phyloP scores from a whole-genome alignment of 2,888 invertebrate genomes.

The Metallyticus violacea region DNA sequence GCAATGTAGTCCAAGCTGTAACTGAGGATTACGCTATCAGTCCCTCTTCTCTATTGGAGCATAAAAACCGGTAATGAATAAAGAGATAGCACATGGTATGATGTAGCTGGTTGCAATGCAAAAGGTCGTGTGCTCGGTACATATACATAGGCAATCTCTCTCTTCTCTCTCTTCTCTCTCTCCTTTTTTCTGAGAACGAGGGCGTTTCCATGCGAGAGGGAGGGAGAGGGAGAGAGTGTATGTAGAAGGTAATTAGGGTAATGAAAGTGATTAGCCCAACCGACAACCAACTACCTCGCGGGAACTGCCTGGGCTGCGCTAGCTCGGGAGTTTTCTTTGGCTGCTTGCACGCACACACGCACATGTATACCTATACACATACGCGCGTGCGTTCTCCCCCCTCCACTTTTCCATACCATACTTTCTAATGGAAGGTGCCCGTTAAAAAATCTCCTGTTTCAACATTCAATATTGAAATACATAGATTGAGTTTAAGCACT shows the following conservation, averaged over 20 bases:
- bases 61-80: conserved; percentile 3
- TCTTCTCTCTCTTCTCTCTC: too few relatives aligned
- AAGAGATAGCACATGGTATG: neutral
- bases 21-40: neutral
- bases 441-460: too few relatives aligned
- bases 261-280: conserved; percentile 26
- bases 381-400: neutral
- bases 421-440: neutral
- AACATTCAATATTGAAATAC: neutral
- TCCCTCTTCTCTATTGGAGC: neutral
- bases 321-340: neutral
- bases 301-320: neutral
- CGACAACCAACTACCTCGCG: neutral
- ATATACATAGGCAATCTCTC: too few relatives aligned
- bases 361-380: neutral
- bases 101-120: neutral
- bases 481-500: neutral
- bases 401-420: neutral
- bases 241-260: conserved; percentile 24
- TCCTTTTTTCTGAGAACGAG: conserved; percentile 3
- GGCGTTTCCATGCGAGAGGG: conserved; percentile 4
- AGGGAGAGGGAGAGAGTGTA: neutral
- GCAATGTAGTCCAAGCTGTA: neutral
- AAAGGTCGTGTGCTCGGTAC: neutral
- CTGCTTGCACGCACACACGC: too few relatives aligned